phyloP scores from a whole-genome alignment of 2,113 vertebrate species.

The Sorex araneus region DNA sequence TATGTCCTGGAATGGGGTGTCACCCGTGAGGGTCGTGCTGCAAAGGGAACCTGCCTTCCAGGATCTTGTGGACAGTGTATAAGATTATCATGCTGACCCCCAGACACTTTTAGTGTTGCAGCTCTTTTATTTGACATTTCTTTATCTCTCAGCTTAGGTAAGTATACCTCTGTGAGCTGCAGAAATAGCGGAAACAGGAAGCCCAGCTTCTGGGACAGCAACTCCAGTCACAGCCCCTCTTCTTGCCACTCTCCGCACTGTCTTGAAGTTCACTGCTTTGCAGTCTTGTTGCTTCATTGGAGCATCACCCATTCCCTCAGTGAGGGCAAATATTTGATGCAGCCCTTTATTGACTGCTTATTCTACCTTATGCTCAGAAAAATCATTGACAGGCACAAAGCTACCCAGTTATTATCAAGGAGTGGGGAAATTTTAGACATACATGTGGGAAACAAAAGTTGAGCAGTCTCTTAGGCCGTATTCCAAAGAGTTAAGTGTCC shows the following conservation, averaged over 20 bases:
- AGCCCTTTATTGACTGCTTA: not conserved
- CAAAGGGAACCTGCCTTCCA: too few relatives aligned
- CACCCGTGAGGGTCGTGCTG: not conserved
- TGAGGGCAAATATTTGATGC: not conserved
- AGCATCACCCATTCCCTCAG: too few relatives aligned
- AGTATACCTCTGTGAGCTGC: too few relatives aligned
- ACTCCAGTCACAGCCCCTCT: too few relatives aligned
- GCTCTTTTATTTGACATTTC: not conserved
- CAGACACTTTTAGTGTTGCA: too few relatives aligned
- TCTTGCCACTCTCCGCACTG: too few relatives aligned
- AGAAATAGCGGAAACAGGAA: too few relatives aligned
- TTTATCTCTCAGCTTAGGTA: not conserved
- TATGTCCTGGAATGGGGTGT: not conserved
- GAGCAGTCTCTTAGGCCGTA: not conserved
- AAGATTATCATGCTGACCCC: too few relatives aligned
- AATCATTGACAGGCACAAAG: not conserved
- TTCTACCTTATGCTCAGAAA: not conserved
- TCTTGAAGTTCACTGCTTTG: too few relatives aligned
- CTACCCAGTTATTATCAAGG: not conserved
- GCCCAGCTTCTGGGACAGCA: too few relatives aligned
- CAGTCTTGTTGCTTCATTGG: too few relatives aligned
- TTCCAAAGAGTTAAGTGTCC: not conserved
- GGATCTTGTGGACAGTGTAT: too few relatives aligned
- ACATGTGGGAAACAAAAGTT: not conserved
- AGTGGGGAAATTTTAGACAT: not conserved